phyloP scores from a whole-genome alignment of 2,797 vertebrate genomes.

The Diplodus puntazzo region DNA sequence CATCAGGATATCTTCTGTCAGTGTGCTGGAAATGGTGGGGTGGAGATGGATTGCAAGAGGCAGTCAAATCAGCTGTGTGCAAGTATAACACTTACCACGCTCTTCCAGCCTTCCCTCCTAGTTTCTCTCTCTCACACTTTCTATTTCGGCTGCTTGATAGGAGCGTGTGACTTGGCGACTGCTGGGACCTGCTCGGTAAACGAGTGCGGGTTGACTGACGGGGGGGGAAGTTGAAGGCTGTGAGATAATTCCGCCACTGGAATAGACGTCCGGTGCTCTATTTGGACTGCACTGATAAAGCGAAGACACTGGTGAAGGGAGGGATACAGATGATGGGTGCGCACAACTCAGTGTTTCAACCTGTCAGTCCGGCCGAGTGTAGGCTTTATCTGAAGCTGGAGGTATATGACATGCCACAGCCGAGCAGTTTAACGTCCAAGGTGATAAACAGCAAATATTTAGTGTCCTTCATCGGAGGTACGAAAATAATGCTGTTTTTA shows the following conservation, averaged over 20 bases:
- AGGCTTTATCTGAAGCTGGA: neutral
- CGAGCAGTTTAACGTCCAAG: constrained; percentile 1
- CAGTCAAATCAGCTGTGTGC: constrained; percentile 31
- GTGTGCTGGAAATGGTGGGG: constrained; percentile 39
- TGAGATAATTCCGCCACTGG: constrained; percentile 31
- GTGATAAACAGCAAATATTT: neutral
- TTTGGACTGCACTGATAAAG: constrained; percentile 11
- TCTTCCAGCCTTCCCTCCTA: constrained; percentile 7
- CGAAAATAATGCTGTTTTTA: neutral
- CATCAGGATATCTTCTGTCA: constrained; percentile 48
- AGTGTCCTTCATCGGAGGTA: neutral
- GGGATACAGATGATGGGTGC: constrained; percentile 19
- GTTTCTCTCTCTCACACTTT: constrained; percentile 20
- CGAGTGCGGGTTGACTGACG: constrained; percentile 42
- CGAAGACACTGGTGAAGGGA: constrained; percentile 7
- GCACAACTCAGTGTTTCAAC: constrained; percentile 18
- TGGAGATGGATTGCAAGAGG: constrained; percentile 50
- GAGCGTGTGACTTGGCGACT: constrained; percentile 35
- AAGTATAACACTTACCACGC: neutral
- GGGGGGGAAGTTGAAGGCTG: constrained; percentile 44
- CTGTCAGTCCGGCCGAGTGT: constrained; percentile 4
- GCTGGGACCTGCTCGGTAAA: constrained; percentile 47
- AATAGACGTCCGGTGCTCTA: neutral
- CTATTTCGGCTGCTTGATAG: constrained; percentile 25
- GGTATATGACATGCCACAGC: constrained; percentile 1